Base-by-base conservation (phyloP, 2,888 invertebrate genomes). In the Heliconius hortense region DNA sequence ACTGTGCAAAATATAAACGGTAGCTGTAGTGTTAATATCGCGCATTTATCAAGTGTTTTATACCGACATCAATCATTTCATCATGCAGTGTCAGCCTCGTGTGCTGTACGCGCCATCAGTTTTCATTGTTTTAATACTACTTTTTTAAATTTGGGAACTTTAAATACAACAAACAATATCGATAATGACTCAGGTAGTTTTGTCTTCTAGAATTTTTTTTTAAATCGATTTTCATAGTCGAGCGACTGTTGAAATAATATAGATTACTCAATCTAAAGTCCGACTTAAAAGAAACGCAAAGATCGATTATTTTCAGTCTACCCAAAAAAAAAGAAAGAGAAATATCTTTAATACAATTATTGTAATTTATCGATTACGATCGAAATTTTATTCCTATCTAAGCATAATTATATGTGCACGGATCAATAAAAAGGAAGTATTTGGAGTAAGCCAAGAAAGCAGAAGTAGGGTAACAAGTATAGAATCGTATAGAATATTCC, bases 91-190 rank as follows among this genome's bases (percentile, higher is more conserved):
- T 69, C 68, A 31, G 31, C 31, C 24, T 31, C 56, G 31, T 35
- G 35, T 69, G 69, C 31, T 69, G 53, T 13, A 56, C 56, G 31
- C 56, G 53, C 31, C 28, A 31, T 53, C 48, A 56, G 69, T 0
- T 31, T 56, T 56, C 28, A 56, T 69, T 69, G 69, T 69, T 69
- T 67, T 68, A 31, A 31, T 69, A 24, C 39, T 39, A 39, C 66
- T 66, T 43, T 39, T 39, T 39, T 28, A 18, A 62, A 39, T 64
- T 66, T 66, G 5, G 39, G 15, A 66, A 7, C n/a, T 66, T 66
- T 39, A 11, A 4, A 66, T 35, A 39, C 15, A 10, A 8, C 15
- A 66, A 39, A n/a, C 15, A 43, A 66, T 66, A 43, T 66, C 15
- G 15, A 15, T 26, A 7, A 60, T 60, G 13, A 60, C 60, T 15